These are phyloP conservation scores for Himantopus leucocephalus DNA, from an alignment of 2,113 vertebrate species.

Conservation along the genomic window DNA sequence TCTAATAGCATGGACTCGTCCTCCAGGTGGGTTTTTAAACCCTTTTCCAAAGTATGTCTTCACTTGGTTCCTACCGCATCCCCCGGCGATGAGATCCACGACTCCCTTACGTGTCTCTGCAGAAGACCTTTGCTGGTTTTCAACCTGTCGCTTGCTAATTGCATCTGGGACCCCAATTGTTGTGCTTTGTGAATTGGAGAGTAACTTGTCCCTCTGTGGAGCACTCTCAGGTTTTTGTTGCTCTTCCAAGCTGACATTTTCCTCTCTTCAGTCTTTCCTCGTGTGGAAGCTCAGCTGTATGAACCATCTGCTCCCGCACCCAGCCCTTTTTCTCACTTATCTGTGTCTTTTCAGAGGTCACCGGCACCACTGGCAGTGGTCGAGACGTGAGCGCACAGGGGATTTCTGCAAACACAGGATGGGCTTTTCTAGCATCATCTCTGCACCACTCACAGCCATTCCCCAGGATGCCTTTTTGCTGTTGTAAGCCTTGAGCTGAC, in stretches of 20 bases:
- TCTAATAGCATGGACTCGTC: background rate
- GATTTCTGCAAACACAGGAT: background rate
- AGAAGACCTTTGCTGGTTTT: background rate
- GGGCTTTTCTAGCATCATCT: background rate
- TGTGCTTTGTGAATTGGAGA: background rate
- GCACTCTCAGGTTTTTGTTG: background rate
- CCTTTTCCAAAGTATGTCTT: background rate
- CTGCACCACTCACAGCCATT: background rate
- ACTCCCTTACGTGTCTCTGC: fast-evolving
- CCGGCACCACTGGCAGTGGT: background rate
- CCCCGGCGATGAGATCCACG: fast-evolving
- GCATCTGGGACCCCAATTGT: background rate
- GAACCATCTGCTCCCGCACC: fast-evolving
- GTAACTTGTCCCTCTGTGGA: background rate
- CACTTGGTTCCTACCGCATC: background rate
- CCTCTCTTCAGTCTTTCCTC: background rate
- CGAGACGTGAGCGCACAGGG: fast-evolving
- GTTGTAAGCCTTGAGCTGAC: background rate
- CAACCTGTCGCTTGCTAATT: background rate
- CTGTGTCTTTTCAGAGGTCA: fast-evolving
- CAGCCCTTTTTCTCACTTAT: background rate
- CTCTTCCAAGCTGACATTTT: background rate
- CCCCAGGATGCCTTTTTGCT: background rate
- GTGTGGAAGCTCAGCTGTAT: background rate
- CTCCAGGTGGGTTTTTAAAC: background rate